Conservation (phyloP, 2,888 invertebrate genomes). For the Amblyteles armatorius region DNA sequence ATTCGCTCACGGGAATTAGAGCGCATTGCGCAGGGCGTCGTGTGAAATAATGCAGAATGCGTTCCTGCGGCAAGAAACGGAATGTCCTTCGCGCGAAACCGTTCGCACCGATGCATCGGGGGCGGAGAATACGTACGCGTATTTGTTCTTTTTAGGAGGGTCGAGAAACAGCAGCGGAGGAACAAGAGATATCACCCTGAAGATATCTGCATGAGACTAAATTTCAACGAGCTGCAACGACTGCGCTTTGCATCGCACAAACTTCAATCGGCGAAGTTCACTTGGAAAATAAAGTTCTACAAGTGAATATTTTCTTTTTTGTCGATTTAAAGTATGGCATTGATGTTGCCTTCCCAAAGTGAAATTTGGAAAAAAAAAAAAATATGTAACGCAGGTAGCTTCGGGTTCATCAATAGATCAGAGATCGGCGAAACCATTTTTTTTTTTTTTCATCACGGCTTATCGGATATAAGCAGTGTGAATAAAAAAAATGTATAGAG, state of each 20-base stretch:
- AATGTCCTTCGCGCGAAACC: constrained; percentile 67
- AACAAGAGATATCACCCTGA: neutral
- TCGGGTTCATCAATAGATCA: neutral
- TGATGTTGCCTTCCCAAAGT: no score
- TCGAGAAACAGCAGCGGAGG: neutral
- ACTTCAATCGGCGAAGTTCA: no score
- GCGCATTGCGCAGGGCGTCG: constrained; percentile 69
- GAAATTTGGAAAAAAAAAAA: no score
- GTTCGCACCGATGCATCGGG: constrained; percentile 17
- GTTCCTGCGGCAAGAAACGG: constrained; percentile 76
- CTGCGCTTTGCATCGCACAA: no score
- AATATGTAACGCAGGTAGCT: no score
- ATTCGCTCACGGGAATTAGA: constrained; percentile 73
- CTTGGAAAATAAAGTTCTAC: no score
- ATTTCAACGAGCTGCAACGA: no score
- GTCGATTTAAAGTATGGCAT: no score
- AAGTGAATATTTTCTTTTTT: no score
- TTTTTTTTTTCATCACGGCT: neutral
- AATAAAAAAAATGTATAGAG: no score
- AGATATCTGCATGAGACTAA: no score
- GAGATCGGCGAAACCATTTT: neutral
- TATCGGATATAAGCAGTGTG: no score
- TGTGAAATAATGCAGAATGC: constrained; percentile 78
- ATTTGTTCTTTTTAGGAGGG: neutral
- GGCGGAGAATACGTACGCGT: neutral